These are phyloP conservation scores for Chelonus insularis DNA, from an alignment of 1,140 invertebrate genomes.

Conservation along the genomic window DNA sequence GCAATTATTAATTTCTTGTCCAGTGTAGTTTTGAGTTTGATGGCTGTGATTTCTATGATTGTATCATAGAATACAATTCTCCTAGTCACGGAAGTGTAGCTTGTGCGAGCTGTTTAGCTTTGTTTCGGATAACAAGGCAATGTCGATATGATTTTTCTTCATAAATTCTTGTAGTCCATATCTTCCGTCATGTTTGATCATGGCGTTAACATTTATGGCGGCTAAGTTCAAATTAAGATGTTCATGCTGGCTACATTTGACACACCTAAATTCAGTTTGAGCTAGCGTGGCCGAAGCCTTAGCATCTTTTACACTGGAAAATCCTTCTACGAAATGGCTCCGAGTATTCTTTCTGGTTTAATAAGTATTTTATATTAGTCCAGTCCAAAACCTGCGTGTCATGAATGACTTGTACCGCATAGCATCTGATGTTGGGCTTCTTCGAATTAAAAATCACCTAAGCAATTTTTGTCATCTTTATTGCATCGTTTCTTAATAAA, in stretches of 20 bases:
- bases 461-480: neutral
- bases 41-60: constrained; percentile 17
- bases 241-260: constrained; percentile 17
- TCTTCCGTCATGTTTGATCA: constrained; percentile 2
- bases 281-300: constrained; percentile 13
- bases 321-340: neutral
- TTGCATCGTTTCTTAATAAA: too few relatives aligned
- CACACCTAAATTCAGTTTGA: constrained; percentile 14
- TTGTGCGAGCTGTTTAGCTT: constrained; percentile 8
- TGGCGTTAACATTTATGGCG: constrained; percentile 19
- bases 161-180: constrained; percentile 4
- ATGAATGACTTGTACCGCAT: neutral
- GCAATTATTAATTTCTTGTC: constrained; percentile 4
- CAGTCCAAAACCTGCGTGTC: neutral
- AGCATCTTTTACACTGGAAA: constrained; percentile 12
- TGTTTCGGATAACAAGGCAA: constrained; percentile 9
- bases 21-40: neutral
- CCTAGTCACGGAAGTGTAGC: neutral
- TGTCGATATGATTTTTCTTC: neutral
- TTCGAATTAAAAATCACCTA: neutral
- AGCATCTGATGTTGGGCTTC: neutral
- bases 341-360: neutral
- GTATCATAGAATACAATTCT: neutral
- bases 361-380: constrained; percentile 1
- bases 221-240: too few relatives aligned